These are phyloP conservation scores for Heptranchias perlo DNA, from an alignment of 2,113 vertebrate genomes.

Conservation along the genomic window DNA sequence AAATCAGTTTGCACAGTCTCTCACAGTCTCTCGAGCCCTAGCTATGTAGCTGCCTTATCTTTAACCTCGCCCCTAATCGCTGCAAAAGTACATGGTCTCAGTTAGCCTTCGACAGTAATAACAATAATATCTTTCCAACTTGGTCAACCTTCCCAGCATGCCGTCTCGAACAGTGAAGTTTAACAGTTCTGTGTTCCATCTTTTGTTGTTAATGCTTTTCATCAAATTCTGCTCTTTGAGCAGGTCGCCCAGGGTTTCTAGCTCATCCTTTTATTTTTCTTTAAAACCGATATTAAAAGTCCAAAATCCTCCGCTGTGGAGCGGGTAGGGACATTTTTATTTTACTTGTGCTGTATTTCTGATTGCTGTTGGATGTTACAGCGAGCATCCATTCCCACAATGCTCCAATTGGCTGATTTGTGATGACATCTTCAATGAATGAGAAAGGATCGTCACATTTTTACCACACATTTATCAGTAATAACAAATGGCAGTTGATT, in stretches of 20 bases:
- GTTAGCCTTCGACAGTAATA: neutral
- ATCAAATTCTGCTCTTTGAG: neutral
- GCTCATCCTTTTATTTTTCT: neutral
- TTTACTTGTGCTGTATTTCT: neutral
- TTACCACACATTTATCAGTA: neutral
- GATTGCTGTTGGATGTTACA: neutral
- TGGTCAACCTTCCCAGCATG: too few relatives aligned
- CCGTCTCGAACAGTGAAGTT: neutral
- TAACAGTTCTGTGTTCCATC: neutral
- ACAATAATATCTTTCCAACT: neutral
- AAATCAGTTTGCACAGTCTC: too few relatives aligned
- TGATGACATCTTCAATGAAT: neutral
- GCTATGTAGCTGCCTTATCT: neutral
- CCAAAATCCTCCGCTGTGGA: neutral
- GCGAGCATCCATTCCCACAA: neutral
- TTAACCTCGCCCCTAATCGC: neutral
- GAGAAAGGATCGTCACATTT: neutral
- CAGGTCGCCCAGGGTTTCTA: too few relatives aligned
- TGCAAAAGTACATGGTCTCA: neutral
- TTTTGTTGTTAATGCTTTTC: neutral
- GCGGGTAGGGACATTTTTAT: neutral
- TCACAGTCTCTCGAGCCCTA: neutral
- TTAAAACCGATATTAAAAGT: neutral
- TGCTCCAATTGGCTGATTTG: neutral
- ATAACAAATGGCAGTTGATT: neutral